These are phyloP conservation scores for Dicentrarchus labrax DNA, from an alignment of 2,113 vertebrate genomes.

Conservation along the genomic window DNA sequence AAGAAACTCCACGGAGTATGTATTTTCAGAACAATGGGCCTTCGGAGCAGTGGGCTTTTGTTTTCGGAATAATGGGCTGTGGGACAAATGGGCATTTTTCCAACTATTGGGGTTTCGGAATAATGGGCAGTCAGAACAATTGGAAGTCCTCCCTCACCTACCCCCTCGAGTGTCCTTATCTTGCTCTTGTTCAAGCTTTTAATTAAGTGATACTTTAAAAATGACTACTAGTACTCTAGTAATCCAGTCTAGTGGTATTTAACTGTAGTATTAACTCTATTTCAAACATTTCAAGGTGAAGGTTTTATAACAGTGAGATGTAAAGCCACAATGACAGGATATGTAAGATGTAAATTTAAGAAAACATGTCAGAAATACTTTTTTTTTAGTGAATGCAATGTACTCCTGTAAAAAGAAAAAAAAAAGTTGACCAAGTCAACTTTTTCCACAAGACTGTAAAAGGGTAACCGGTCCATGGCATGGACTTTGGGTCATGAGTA, in stretches of 20 bases:
- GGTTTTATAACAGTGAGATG: not conserved
- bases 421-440: conserved; percentile 56
- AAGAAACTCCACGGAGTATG: too few relatives aligned
- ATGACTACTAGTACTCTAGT: too few relatives aligned
- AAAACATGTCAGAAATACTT: not conserved
- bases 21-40: too few relatives aligned
- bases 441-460: conserved; percentile 57
- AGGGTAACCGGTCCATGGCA: conserved; percentile 35
- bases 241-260: not conserved
- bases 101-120: too few relatives aligned
- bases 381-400: conserved; percentile 61
- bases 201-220: too few relatives aligned
- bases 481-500: conserved; percentile 79
- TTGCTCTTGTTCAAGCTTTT: not conserved
- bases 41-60: too few relatives aligned
- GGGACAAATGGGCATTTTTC: too few relatives aligned
- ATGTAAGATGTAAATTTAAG: not conserved
- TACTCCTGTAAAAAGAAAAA: conserved; percentile 33
- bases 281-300: not conserved
- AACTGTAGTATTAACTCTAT: not conserved
- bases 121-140: too few relatives aligned
- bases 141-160: too few relatives aligned
- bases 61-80: too few relatives aligned
- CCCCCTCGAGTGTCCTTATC: too few relatives aligned
- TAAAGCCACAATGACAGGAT: not conserved